A percentile compares a stretch with the other conserved stretches of the same genome.
These are phyloP conservation scores for Gonocerus acuteangulatus DNA, from an alignment of 2,888 invertebrate genomes.

Conservation along the genomic window DNA sequence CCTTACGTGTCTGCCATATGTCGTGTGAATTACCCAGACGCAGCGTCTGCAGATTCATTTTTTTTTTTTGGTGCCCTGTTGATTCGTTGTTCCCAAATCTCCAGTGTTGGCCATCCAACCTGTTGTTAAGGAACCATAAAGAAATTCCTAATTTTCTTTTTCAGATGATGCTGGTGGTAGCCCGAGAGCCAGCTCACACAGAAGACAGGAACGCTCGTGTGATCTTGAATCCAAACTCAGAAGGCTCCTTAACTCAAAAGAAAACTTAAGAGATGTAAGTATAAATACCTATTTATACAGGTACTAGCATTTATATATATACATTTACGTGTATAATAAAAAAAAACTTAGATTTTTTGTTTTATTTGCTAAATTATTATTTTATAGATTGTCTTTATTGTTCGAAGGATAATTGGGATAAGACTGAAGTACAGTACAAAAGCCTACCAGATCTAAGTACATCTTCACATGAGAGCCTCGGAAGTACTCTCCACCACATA, in stretches of 20 bases:
- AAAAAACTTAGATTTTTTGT: background rate
- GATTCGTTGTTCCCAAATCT: too few species aligned
- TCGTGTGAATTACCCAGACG: too few species aligned
- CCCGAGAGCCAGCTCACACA: background rate
- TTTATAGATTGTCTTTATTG: too few species aligned
- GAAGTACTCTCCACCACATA: slow-evolving; percentile 19
- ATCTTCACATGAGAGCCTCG: slow-evolving; percentile 26
- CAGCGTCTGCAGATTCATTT: too few species aligned
- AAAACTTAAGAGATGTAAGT: slow-evolving; percentile 12
- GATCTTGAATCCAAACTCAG: slow-evolving; percentile 19
- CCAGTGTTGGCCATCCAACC: too few species aligned
- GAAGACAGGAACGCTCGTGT: slow-evolving; percentile 12
- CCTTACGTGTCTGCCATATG: too few species aligned
- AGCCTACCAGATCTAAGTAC: slow-evolving; percentile 31
- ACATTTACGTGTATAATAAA: background rate
- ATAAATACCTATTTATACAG: background rate
- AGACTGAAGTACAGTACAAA: slow-evolving; percentile 30
- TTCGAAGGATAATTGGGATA: slow-evolving; percentile 9
- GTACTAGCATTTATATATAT: background rate
- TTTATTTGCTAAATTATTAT: too few species aligned
- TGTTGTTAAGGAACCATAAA: too few species aligned
- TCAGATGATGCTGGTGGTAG: slow-evolving; percentile 6
- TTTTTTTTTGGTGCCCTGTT: too few species aligned
- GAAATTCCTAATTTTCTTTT: too few species aligned
- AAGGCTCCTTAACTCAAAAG: slow-evolving; percentile 13